Conservation (phyloP, 1,140 invertebrate genomes). For the Hyposmocoma kahamanoa region DNA sequence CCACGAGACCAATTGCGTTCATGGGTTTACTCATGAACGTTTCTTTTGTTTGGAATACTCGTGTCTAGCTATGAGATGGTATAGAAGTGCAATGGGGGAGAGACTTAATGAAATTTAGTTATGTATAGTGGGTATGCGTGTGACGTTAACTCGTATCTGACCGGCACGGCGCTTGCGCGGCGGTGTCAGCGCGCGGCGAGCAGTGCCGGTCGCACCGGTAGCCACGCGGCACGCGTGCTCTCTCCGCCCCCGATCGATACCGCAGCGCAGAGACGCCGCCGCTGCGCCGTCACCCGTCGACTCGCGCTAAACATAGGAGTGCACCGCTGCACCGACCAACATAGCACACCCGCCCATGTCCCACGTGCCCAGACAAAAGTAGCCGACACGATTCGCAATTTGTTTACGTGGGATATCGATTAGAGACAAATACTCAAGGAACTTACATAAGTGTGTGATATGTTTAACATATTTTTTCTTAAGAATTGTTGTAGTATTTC, state of each 20-base stretch:
- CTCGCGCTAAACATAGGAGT: conserved; percentile 42
- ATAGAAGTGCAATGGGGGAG: too few species aligned
- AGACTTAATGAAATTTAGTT: conserved; percentile 13
- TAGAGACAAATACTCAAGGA: neutral
- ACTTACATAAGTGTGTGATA: neutral
- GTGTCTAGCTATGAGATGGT: too few species aligned
- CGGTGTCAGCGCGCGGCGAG: conserved; percentile 29
- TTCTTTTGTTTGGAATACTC: too few species aligned
- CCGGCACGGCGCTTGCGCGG: conserved; percentile 48
- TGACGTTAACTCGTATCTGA: conserved; percentile 22
- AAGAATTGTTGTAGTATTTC: neutral
- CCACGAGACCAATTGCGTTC: too few species aligned
- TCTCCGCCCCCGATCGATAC: conserved; percentile 21
- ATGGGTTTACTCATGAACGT: too few species aligned
- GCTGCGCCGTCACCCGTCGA: conserved; percentile 23
- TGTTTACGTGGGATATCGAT: neutral
- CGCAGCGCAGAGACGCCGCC: conserved; percentile 20
- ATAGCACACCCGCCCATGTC: neutral
- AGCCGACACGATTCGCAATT: neutral
- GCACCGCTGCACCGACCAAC: conserved; percentile 36
- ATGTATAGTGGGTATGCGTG: conserved; percentile 16
- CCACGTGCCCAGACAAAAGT: neutral
- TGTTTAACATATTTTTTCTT: neutral
- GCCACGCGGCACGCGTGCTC: conserved; percentile 52
- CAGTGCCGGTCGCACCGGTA: conserved; percentile 62